These are phyloP conservation scores for Acromyrmex echinatior DNA, from an alignment of 1,140 invertebrate species.

Conservation along the genomic window DNA sequence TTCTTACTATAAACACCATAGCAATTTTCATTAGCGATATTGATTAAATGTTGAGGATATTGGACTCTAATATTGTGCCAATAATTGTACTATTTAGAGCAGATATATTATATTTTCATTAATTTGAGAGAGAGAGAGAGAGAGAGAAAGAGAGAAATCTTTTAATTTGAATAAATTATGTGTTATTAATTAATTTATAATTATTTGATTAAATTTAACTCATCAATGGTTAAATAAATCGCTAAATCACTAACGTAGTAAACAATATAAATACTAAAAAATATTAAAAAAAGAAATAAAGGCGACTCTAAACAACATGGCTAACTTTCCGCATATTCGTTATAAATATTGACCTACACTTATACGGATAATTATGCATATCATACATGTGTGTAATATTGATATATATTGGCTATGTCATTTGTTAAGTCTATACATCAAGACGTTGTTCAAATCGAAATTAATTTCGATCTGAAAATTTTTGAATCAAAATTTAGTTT, in stretches of 20 bases:
- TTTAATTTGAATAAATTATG: not conserved
- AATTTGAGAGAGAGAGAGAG: not conserved
- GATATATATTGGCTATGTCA: no score
- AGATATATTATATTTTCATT: not conserved
- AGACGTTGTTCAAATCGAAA: not conserved
- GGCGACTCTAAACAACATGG: no score
- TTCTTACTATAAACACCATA: not conserved
- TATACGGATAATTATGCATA: no score
- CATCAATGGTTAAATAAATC: not conserved
- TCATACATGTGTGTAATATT: no score
- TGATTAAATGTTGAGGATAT: no score
- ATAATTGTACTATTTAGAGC: no score
- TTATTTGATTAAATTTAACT: no score
- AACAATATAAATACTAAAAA: not conserved
- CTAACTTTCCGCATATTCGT: no score
- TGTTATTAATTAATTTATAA: no score
- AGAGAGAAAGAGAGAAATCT: not conserved
- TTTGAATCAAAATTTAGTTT: not conserved
- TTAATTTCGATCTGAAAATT: not conserved
- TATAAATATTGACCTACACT: no score
- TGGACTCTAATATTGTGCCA: no score
- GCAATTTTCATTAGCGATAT: no score
- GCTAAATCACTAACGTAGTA: not conserved
- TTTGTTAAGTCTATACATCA: not conserved
- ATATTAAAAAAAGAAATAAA: not conserved